Evolutionary conservation across 2,797 vertebrate genomes (phyloP), one percentile per base, ranked within the genome.

Genomic region (Sebastes iracundus): DNA sequence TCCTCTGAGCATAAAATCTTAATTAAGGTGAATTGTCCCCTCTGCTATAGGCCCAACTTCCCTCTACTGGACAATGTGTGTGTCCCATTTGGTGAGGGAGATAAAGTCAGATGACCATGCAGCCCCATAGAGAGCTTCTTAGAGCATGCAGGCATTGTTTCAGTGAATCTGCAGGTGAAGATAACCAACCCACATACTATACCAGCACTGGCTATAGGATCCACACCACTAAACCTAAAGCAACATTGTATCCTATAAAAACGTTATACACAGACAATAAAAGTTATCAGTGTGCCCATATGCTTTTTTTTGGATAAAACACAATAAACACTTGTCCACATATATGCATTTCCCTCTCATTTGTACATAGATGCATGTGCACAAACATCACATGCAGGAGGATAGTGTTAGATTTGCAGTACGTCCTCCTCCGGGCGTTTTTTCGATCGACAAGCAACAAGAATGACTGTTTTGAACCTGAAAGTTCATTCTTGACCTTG

Each of bases 151-250:
- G 67, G 5, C 67, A 78, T 93, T 92, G 89, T 93, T 59, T 69
- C 68, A 49, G 28, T 76, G 71, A 85, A 68, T 73, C 87, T 94
- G 92, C 84, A 88, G 65, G 64, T 74, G 75, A 74, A 93, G 92
- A 93, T 93, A 93, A 88, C 80, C 67, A 58, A 30, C 58, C 72
- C 32, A 42, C 75, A 56, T 35, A 5, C 4, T 35, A 3, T 27
- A 35, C 33, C 33, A 35, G 33, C 33, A 35, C 12, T 13, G 33
- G 11, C 33, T 35, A 12, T 42, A 42, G 13, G 14, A 16, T 42
- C 22, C 38, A 58, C 33, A 25, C 18, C 49, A 49, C 8, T 52
- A 67, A 66, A 71, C 27, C 56, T 38, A 62, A 68, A 72, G 46
- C 46, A 25, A 55, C 38, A 22, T 69, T 30, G 61, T 14, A n/a